phyloP scores from a whole-genome alignment of 2,113 vertebrate genomes.

The Atractosteus spatula region DNA sequence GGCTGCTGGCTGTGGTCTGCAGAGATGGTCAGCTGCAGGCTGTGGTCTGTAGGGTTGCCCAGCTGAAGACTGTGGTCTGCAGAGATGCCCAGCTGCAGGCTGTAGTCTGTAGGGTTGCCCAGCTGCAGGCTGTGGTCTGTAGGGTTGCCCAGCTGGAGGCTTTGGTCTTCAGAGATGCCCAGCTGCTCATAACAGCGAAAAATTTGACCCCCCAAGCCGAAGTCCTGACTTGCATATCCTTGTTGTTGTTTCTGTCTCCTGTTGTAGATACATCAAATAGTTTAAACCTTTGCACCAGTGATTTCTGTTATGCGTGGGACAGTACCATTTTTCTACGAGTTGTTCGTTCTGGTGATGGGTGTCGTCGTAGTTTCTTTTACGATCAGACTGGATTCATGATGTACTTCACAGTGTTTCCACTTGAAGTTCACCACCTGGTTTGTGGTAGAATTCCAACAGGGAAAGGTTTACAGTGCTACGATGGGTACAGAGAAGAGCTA shows the following conservation, averaged over 20 bases:
- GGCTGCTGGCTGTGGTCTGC: neutral
- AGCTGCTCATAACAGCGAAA: constrained; percentile 1
- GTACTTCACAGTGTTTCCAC: no score
- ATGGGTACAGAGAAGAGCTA: no score
- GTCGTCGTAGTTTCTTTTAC: no score
- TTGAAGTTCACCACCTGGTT: no score
- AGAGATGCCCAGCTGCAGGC: constrained; percentile 7
- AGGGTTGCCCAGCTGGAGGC: constrained; percentile 8
- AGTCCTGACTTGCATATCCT: constrained; percentile 1
- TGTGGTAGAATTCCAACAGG: no score
- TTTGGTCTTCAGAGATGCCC: constrained; percentile 14
- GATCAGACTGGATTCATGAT: no score
- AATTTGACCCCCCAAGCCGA: neutral
- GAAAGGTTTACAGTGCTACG: no score
- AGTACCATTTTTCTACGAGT: neutral
- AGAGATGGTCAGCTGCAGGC: constrained; percentile 4
- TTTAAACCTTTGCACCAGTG: neutral
- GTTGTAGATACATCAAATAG: neutral
- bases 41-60: neutral
- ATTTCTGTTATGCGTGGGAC: neutral
- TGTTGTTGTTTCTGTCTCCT: constrained; percentile 10
- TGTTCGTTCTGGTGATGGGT: no score
- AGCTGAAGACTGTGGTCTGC: constrained; percentile 12
- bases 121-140: neutral
- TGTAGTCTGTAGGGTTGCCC: neutral